phyloP scores from a whole-genome alignment of 2,888 invertebrate species.

The Sepioteuthis lessoniana region DNA sequence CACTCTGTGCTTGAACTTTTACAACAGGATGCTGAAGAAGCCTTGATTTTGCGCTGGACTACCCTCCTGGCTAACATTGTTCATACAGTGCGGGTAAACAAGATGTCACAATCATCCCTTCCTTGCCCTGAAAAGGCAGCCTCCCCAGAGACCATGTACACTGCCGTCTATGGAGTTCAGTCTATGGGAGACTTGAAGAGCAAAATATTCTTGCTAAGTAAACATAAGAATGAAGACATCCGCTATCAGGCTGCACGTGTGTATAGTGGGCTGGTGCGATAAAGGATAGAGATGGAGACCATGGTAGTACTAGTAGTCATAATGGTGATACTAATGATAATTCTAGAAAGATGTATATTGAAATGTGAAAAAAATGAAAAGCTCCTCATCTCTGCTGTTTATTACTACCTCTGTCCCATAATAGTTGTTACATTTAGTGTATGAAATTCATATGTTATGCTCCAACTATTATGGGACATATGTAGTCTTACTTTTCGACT shows the following conservation, averaged over 20 bases:
- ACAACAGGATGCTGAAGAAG: slow-evolving; percentile 74
- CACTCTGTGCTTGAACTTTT: slow-evolving; percentile 76
- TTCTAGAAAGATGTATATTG: slow-evolving; percentile 6
- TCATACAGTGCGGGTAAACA: slow-evolving; percentile 73
- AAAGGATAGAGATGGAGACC: neutral
- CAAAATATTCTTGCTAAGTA: slow-evolving; percentile 70
- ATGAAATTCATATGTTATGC: too few relatives aligned
- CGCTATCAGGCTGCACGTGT: slow-evolving; percentile 67
- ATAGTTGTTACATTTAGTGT: too few relatives aligned
- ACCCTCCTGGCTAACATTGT: slow-evolving; percentile 78
- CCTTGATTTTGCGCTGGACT: slow-evolving; percentile 76
- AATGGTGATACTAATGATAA: neutral
- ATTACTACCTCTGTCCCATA: too few relatives aligned
- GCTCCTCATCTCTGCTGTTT: neutral
- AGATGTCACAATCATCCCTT: slow-evolving; percentile 76
- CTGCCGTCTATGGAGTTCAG: slow-evolving; percentile 66
- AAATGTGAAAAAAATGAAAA: neutral
- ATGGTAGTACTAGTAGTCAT: neutral
- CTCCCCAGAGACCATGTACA: slow-evolving; percentile 78
- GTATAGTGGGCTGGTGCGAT: slow-evolving; percentile 56
- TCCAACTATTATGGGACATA: too few relatives aligned
- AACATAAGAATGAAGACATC: slow-evolving; percentile 67
- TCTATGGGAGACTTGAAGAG: slow-evolving; percentile 62
- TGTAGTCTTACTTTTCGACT: neutral
- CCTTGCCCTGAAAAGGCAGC: slow-evolving; percentile 78